Evolutionary conservation across 2,888 invertebrate genomes (phyloP).

Genomic region (Nymphalis polychloros): DNA sequence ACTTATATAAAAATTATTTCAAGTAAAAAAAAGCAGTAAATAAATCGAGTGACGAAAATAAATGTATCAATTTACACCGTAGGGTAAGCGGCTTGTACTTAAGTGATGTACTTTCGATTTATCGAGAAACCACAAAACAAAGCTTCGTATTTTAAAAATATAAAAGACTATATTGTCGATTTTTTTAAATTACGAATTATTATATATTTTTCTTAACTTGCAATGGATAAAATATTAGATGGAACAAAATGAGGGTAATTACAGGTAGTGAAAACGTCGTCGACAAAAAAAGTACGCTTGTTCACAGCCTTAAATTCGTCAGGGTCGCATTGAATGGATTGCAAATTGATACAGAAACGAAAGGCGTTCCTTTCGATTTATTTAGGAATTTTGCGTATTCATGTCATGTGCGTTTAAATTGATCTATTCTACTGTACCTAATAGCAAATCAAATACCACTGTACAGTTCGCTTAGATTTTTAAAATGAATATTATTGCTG

Average conservation of each 20-base stretch:
- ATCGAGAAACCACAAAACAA: constrained; percentile 49
- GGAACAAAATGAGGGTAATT: not conserved
- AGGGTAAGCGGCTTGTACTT: constrained; percentile 46
- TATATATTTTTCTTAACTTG: not conserved
- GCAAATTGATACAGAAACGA: constrained; percentile 70
- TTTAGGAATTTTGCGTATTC: constrained; percentile 73
- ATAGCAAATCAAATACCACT: constrained; percentile 46
- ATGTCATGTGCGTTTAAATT: constrained; percentile 54
- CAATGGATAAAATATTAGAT: not conserved
- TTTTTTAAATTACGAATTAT: not conserved
- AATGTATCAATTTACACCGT: constrained; percentile 65
- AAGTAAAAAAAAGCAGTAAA: constrained; percentile 67
- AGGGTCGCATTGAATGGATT: constrained; percentile 64
- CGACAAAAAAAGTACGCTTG: constrained; percentile 17
- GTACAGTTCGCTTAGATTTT: constrained; percentile 31
- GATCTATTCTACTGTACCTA: constrained; percentile 46
- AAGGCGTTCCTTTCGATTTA: constrained; percentile 66
- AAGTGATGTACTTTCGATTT: constrained; percentile 65
- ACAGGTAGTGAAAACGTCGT: constrained; percentile 10
- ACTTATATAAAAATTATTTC: too few relatives aligned
- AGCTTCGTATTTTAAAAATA: not conserved
- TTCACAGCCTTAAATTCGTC: constrained; percentile 46
- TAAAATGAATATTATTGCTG: constrained; percentile 16
- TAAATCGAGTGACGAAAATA: constrained; percentile 71
- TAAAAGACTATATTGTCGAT: not conserved